Base-by-base conservation (phyloP, 1,140 invertebrate genomes). In the Drosophila chauvacae region DNA sequence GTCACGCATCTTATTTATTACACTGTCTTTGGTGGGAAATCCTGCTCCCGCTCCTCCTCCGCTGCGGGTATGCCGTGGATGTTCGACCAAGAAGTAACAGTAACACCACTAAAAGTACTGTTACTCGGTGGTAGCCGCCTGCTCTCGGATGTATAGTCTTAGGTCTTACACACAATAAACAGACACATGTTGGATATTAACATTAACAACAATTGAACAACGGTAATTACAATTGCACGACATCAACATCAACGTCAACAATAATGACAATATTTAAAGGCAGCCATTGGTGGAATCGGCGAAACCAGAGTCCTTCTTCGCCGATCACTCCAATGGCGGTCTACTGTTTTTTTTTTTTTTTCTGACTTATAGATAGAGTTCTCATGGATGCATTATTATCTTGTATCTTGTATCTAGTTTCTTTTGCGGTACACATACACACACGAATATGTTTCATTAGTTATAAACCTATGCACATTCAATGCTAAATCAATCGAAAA, bases 111-210 rank as follows among this genome's bases (percentile, higher is more conserved):
- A 82, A 80, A 77, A 80, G 79, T 87, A 83, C 42, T 63, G 57
- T 50, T 55, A 61, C 51, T 86, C 83, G 83, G 83, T 88, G 83
- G 83, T 86, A 80, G 58, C 82, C 83, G 79, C 77, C 72, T 76
- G 59, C 53, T 23, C 14, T 60, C n/a, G 65, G 30, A 45, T 73
- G 62, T 51, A 39, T 81, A 80, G 81, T 83, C 76, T 80, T 79
- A 47, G 41, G 50, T 60, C 30, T 28, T 66, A 45, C 60, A 44
- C 59, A 61, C 65, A 56, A 39, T 51, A 56, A 55, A 55, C 68
- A 71, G 56, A 61, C 53, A 60, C 55, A 50, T 75, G 42, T 45
- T 70, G 56, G 41, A 51, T 51, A 48, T 44, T 77, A 59, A 78
- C 75, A 71, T 71, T 71, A 77, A 81, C 73, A 80, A 85, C 81